Base-by-base conservation (phyloP, 2,797 vertebrate genomes). In the Oreonectes daqikongensis region DNA sequence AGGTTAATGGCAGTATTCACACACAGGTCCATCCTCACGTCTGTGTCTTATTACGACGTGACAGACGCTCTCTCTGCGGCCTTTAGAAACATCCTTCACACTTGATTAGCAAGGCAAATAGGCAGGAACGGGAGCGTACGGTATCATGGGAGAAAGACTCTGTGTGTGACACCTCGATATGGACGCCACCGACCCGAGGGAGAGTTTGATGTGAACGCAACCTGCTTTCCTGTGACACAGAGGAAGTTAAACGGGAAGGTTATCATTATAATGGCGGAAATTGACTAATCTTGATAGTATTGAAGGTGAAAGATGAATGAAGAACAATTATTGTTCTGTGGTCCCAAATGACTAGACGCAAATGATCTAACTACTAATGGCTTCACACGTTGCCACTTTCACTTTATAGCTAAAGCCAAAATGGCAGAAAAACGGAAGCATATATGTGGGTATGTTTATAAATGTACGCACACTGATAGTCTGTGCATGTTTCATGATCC, bases 51-150 rank as follows among this genome's bases (percentile, higher is more conserved):
- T 86, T 91, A 89, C 84, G 89, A 86, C 20, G 69, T 90, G 87
- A 84, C 88, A 90, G 91, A 91, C 71, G 86, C 85, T 85, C 91
- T 89, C 90, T 92, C 90, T 87, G 87, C 88, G 86, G 82, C 78
- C 84, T 84, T 80, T 85, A 85, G 84, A 79, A 89, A 85, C 88
- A 89, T 89, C 90, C 91, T 88, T 88, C 88, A 90, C 86, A 86
- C 84, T 68, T 90, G 91, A 95, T 86, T 94, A 91, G 93, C 90
- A 82, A 90, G 86, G 89, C 74, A 84, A 82, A 94, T 84, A 92
- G 91, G 92, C 90, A 82, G 89, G 84, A 90, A 89, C 86, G 88
- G 87, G 90, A 89, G 88, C 84, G 89, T 59, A 11, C 10, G 26
- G 55, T 92, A 92, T 91, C 89, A 89, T 89, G 88, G 91, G 89